Percentiles rank a stretch among this genome's conserved stretches.
phyloP scores from a whole-genome alignment of 2,888 invertebrate species.

The Brachypalpus laphriformis region DNA sequence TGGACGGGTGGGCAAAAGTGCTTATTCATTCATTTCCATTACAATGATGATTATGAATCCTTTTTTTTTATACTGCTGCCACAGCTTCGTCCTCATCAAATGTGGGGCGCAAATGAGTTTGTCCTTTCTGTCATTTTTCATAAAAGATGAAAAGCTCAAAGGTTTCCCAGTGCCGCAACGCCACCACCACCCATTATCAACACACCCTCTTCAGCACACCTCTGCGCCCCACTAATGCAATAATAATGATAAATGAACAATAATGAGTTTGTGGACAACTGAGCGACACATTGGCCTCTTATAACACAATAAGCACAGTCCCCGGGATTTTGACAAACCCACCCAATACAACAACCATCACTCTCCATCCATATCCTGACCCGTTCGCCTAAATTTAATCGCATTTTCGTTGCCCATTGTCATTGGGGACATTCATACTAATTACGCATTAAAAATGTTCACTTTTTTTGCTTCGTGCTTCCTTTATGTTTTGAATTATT shows the following conservation, averaged over 20 bases:
- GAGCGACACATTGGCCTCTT: conserved; percentile 73
- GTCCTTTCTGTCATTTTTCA: conserved; percentile 74
- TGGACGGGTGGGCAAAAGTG: conserved; percentile 60
- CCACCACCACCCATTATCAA: conserved; percentile 7
- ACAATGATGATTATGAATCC: conserved; percentile 73
- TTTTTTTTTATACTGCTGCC: conserved; percentile 45
- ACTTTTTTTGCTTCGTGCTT: conserved; percentile 17
- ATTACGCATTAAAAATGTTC: conserved; percentile 73
- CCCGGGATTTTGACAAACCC: conserved; percentile 37
- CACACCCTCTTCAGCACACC: neutral
- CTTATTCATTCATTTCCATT: conserved; percentile 73
- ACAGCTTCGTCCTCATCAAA: conserved; percentile 42
- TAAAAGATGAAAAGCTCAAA: conserved; percentile 68
- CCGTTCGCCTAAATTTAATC: conserved; percentile 66
- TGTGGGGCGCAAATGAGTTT: conserved; percentile 72
- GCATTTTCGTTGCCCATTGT: conserved; percentile 70
- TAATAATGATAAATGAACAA: conserved; percentile 74
- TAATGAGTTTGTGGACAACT: conserved; percentile 73
- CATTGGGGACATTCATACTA: conserved; percentile 68
- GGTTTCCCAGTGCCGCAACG: conserved; percentile 5
- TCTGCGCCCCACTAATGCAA: conserved; percentile 63
- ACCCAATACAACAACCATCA: conserved; percentile 15
- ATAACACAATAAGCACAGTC: conserved; percentile 61
- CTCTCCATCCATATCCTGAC: conserved; percentile 16
- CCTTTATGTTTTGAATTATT: conserved; percentile 39